Base-by-base conservation (phyloP, 2,888 invertebrate genomes). In the Zeuzera pyrina region DNA sequence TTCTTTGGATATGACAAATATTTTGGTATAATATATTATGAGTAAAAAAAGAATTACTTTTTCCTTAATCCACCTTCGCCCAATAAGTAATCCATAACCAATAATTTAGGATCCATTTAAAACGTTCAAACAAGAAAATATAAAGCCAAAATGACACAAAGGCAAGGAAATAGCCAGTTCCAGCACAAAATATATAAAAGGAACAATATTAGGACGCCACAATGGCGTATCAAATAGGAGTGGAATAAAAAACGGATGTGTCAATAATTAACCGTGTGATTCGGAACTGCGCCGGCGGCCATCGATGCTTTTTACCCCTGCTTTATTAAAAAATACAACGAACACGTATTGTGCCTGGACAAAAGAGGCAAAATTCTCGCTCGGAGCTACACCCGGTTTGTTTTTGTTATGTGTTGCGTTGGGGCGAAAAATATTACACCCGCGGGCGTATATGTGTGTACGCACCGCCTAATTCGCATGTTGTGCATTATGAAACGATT, bases 341-440 rank as follows among this genome's bases (percentile, higher is more conserved):
- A 53, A 59, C 62, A 49, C 43, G 60, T 52, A 73, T 69, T 74
- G 70, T 74, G 52, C 52, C 39, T 43, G 67, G 59, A 71, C 69
- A 49, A 45, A 34, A 38, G 39, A 33, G 29, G 34, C 34, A 31
- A 29, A 34, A 33, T 38, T 38, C 34, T 34, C 38, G 28, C 33
- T 35, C 56, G 57, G 54, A 64, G 60, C 47, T 30, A 22, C 49
- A 6, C 55, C 3, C 15, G 10, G 16, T 30, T 15, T 36, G 36
- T 36, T 36, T 36, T 36, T 32, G 36, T 36, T 30, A 29, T 35
- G 13, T 49, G 53, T 41, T 43, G 44, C 36, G 54, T 41, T 60
- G 57, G 81, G 78, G 81, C 63, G 79, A 77, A 79, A 79, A 79
- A 77, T 76, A 77, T 79, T 76, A 74, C 79, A 81, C 81, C 79